Percentiles rank a stretch among this genome's conserved stretches.
These are phyloP conservation scores for Ciconia boyciana DNA, from an alignment of 2,113 vertebrate genomes.

Conservation along the genomic window DNA sequence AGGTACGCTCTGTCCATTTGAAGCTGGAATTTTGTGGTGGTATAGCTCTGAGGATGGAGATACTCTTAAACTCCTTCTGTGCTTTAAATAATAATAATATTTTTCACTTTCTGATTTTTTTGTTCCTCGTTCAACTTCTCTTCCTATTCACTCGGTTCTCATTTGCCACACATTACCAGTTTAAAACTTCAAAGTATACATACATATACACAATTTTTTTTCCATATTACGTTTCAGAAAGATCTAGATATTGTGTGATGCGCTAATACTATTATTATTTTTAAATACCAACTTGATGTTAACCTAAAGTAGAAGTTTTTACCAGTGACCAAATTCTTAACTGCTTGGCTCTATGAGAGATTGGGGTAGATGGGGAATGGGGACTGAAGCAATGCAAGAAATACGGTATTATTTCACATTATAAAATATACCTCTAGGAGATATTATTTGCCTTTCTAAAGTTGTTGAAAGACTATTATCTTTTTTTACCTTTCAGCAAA, in stretches of 20 bases:
- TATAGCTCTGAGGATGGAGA: not conserved
- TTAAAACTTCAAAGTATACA: not conserved
- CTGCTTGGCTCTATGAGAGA: not conserved
- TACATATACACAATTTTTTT: not conserved
- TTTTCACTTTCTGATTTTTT: not conserved
- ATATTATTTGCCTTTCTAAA: not conserved
- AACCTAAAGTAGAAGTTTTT: not conserved
- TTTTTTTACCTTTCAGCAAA: slow-evolving; percentile 75
- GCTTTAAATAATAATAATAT: not conserved
- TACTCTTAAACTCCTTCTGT: not conserved
- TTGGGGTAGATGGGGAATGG: not conserved
- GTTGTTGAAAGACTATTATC: slow-evolving; percentile 12
- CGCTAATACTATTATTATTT: not conserved
- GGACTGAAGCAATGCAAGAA: not conserved
- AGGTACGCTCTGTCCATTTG: not conserved
- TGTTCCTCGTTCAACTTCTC: not conserved
- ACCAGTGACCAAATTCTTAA: not conserved
- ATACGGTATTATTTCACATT: not conserved
- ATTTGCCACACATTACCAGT: not conserved
- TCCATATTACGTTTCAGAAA: not conserved
- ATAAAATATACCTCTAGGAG: not conserved
- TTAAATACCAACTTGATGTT: not conserved
- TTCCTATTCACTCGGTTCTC: not conserved
- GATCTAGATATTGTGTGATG: not conserved
- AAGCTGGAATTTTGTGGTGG: not conserved